Conservation (phyloP, 2,888 invertebrate genomes). For the Lasiommata megera region DNA sequence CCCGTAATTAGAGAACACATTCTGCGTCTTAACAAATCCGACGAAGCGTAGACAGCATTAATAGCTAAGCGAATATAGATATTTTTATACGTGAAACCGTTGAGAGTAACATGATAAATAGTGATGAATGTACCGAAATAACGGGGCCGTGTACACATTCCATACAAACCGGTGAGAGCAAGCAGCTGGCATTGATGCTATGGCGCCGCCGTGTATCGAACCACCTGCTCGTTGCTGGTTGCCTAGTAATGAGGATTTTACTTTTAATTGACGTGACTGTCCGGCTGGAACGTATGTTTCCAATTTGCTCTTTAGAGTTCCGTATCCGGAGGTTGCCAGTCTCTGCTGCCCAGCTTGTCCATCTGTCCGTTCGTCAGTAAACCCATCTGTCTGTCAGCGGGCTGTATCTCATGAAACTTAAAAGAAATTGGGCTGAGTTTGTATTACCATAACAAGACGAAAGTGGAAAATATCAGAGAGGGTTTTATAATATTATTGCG, state of each 20-base stretch:
- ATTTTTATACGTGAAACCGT: neutral
- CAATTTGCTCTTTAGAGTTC: constrained; percentile 3
- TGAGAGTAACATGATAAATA: constrained; percentile 5
- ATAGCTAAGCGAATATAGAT: constrained; percentile 1
- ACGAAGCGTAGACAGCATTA: neutral
- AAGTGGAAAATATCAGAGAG: no score
- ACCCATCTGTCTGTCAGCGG: no score
- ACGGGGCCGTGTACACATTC: constrained; percentile 14
- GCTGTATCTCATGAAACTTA: no score
- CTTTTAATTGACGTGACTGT: constrained; percentile 11
- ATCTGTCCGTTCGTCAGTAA: no score
- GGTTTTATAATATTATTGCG: no score
- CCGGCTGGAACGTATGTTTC: neutral
- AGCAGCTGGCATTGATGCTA: neutral
- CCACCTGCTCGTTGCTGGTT: constrained; percentile 1
- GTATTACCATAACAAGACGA: no score
- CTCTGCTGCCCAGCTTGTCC: no score
- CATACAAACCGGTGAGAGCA: constrained; percentile 8
- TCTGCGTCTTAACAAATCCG: neutral
- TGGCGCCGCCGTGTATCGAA: constrained; percentile 2
- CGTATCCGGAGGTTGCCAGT: no score
- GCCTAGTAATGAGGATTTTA: constrained; percentile 13
- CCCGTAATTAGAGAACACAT: no score
- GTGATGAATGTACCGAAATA: constrained; percentile 16
- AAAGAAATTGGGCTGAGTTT: no score